Percentiles rank a stretch among this genome's conserved stretches.
Conservation (phyloP, 1,140 invertebrate species). For the Drosophila repleta region DNA sequence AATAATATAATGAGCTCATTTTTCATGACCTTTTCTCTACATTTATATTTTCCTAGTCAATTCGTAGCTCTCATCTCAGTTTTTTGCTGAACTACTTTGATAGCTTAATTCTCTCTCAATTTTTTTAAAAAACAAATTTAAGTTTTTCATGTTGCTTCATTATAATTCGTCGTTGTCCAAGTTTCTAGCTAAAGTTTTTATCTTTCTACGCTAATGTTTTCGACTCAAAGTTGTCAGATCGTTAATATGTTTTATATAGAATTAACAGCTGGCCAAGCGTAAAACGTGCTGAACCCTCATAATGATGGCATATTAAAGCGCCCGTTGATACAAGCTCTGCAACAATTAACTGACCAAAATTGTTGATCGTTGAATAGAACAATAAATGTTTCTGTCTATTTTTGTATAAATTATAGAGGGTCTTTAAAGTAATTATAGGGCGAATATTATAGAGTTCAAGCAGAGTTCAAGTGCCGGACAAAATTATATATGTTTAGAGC, state of each 20-base stretch:
- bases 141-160: constrained; percentile 9
- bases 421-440: constrained; percentile 3
- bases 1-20: no score
- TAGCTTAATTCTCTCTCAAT: background rate
- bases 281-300: constrained; percentile 31
- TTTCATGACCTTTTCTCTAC: background rate
- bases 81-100: background rate
- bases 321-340: constrained; percentile 8
- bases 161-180: constrained; percentile 33
- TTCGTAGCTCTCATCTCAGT: background rate
- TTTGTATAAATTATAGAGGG: background rate
- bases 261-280: constrained; percentile 42
- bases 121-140: no score
- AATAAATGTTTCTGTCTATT: constrained; percentile 5
- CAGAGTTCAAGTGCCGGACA: background rate
- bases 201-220: constrained; percentile 33
- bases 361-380: constrained; percentile 2
- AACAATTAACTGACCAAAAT: constrained; percentile 30
- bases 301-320: constrained; percentile 11
- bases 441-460: constrained; percentile 3
- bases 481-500: background rate
- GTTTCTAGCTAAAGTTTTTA: constrained; percentile 36
- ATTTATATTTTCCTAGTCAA: background rate
- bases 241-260: constrained; percentile 40
- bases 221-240: constrained; percentile 44